Evolutionary conservation across 2,888 invertebrate genomes (phyloP).

Genomic region (Mechanitis mazaeus): DNA sequence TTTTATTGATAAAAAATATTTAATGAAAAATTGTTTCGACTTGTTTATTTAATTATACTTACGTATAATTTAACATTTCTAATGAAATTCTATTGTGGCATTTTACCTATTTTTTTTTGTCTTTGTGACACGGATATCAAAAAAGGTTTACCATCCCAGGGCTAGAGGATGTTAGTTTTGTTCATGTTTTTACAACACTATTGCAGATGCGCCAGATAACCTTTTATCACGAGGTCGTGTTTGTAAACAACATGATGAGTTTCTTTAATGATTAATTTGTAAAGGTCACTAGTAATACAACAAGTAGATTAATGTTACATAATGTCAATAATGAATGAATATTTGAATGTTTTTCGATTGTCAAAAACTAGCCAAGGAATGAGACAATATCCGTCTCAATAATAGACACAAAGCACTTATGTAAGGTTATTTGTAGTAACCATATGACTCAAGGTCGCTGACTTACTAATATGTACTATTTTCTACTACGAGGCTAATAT

Average conservation of each 20-base stretch:
- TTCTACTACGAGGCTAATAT: background rate
- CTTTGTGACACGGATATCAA: no score
- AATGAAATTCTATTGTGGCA: no score
- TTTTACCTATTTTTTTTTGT: no score
- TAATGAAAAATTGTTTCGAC: no score
- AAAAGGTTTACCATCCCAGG: background rate
- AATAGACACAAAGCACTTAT: slow-evolving; percentile 1
- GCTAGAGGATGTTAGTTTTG: background rate
- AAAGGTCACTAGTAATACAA: slow-evolving; percentile 40
- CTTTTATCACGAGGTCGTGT: slow-evolving; percentile 57
- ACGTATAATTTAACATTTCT: no score
- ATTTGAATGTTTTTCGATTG: slow-evolving; percentile 11
- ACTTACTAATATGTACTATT: background rate
- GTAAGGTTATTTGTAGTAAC: slow-evolving; percentile 1
- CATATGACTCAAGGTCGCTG: slow-evolving; percentile 4
- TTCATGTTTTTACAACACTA: slow-evolving; percentile 35
- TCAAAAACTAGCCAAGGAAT: slow-evolving; percentile 15
- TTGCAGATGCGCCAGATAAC: slow-evolving; percentile 51
- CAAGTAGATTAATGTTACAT: slow-evolving; percentile 19
- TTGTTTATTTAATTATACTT: no score
- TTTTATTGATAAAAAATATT: no score
- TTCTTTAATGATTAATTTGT: slow-evolving; percentile 40
- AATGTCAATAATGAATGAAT: slow-evolving; percentile 20
- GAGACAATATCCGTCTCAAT: slow-evolving; percentile 2
- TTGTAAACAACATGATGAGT: slow-evolving; percentile 55